Percentiles rank a stretch among this genome's conserved stretches.
Conservation (phyloP, 2,888 invertebrate species). For the Callyntrura sp. region DNA sequence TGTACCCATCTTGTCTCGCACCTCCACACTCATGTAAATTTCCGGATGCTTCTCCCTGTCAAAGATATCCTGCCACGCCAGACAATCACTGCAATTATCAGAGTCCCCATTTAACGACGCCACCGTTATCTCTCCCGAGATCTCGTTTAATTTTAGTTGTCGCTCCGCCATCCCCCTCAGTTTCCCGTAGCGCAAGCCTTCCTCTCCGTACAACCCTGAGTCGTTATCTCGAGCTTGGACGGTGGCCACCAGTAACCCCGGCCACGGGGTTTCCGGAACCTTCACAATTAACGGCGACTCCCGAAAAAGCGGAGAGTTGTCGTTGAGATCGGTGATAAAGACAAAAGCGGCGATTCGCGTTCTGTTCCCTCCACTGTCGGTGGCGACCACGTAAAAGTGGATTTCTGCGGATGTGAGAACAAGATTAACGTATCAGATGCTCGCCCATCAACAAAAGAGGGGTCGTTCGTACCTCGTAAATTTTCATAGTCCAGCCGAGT, state of each 20-base stretch:
- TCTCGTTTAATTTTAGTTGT: conserved; percentile 1
- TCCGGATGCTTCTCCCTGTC: conserved; percentile 94
- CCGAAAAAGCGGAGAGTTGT: conserved; percentile 91
- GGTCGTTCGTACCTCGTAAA: conserved; percentile 85
- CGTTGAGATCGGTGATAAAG: conserved; percentile 94
- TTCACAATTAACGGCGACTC: not conserved
- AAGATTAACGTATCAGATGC: too few relatives aligned
- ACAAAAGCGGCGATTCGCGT: conserved; percentile 93
- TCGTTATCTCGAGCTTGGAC: conserved; percentile 35
- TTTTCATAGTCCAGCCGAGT: conserved; percentile 93
- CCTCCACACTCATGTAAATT: conserved; percentile 95
- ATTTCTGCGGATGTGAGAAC: too few relatives aligned
- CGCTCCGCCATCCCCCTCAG: not conserved
- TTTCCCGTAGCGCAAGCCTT: conserved; percentile 1
- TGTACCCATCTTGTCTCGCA: conserved; percentile 93
- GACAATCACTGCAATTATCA: not conserved
- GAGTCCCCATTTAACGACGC: not conserved
- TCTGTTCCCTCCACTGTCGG: conserved; percentile 90
- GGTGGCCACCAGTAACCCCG: not conserved
- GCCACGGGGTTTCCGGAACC: conserved; percentile 34
- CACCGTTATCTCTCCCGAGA: not conserved
- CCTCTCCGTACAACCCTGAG: not conserved
- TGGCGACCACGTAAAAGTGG: conserved; percentile 93
- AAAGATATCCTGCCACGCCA: conserved; percentile 89
- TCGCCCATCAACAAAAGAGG: too few relatives aligned